Evolutionary conservation across 1,140 invertebrate genomes (phyloP), one percentile per base, ranked within the genome.

Genomic region (Drosophila melanica): DNA sequence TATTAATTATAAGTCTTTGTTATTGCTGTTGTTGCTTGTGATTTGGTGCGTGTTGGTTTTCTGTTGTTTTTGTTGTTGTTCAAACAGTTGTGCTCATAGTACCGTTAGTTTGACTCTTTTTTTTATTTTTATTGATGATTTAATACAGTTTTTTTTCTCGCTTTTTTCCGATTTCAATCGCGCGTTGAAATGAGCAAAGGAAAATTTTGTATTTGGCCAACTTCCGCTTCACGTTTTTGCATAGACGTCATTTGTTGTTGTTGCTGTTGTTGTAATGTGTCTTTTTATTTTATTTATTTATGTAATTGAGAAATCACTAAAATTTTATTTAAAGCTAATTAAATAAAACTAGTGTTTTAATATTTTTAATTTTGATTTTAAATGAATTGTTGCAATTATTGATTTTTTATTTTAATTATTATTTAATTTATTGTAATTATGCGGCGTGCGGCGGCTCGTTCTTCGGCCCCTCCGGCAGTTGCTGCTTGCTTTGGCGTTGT

Each of bases 91-190:
- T 75, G 75, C 59, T 68, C 78, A 86, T 78, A 64, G 79, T 78
- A 85, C 81, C 66, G 78, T 75, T 86, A 81, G 77, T 59, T 53
- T 66, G 55, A 75, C 41, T 67, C 47, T 64, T 44, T 73, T 44
- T 73, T 69, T 77, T 87, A 89, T 87, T 90, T 86, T 73, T 79
- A 79, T 67, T 84, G 85, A 87, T 87, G 84, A 87, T 80, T 90
- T 84, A 87, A 87, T 90, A 75, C 63, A 67, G 42, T 65, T 74
- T 73, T 73, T 73, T 33, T 57, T 41, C 45, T 54, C 11, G 33
- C 33, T 57, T 64, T 75, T 55, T 71, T 67, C 57, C 70, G 79
- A 63, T 86, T 82, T 81, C 84, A 86, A 54, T 54, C 51, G 75
- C 82, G 70, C 82, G 67, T 84, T 57, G 66, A 80, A 85, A 67